These are phyloP conservation scores for Furcula furcula DNA, from an alignment of 2,888 invertebrate species.

Conservation along the genomic window DNA sequence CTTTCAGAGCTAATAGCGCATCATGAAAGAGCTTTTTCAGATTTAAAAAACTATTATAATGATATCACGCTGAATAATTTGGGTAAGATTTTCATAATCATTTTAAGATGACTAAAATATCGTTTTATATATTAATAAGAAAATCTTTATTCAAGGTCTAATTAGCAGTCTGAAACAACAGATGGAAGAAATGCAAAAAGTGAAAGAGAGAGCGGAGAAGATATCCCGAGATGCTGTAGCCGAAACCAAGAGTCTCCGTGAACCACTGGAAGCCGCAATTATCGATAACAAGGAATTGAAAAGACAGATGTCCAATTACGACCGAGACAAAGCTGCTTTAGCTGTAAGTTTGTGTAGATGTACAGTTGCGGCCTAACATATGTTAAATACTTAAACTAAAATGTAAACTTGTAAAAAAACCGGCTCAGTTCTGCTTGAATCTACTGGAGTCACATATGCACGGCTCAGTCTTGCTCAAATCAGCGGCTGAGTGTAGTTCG, in stretches of 20 bases:
- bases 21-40: slow-evolving; percentile 92
- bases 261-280: slow-evolving; percentile 87
- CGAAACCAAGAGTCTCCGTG: slow-evolving; percentile 88
- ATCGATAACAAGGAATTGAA: slow-evolving; percentile 87
- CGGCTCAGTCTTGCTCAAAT: too few relatives aligned
- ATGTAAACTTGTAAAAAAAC: too few relatives aligned
- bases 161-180: slow-evolving; percentile 92
- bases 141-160: slow-evolving; percentile 67
- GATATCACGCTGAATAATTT: slow-evolving; percentile 97
- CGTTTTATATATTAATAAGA: slow-evolving; percentile 1
- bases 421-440: too few relatives aligned
- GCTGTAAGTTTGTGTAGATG: slow-evolving; percentile 77
- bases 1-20: slow-evolving; percentile 89
- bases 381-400: too few relatives aligned
- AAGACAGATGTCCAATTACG: slow-evolving; percentile 91
- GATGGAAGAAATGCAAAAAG: slow-evolving; percentile 88
- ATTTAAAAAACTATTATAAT: slow-evolving; percentile 97
- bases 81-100: slow-evolving; percentile 65
- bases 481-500: too few relatives aligned
- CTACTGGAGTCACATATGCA: too few relatives aligned
- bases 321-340: slow-evolving; percentile 90
- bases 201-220: slow-evolving; percentile 90
- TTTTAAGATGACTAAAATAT: background rate
- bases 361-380: too few relatives aligned
- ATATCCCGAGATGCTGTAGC: slow-evolving; percentile 83